These are phyloP conservation scores for Pseudomugil gertrudae DNA, from an alignment of 2,797 vertebrate species.

Conservation along the genomic window DNA sequence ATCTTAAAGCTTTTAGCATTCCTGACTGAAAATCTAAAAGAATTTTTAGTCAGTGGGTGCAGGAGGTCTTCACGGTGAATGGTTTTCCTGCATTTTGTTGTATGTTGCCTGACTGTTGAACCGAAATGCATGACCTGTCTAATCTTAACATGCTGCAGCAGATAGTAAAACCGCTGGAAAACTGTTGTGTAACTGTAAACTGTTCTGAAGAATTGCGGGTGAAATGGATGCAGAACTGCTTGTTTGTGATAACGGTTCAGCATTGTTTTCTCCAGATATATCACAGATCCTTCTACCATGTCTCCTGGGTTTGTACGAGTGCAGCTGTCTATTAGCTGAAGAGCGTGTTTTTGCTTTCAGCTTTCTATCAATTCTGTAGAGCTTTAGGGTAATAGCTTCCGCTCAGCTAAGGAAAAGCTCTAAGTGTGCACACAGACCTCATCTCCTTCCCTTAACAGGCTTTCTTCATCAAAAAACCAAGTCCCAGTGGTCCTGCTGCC, in stretches of 20 bases:
- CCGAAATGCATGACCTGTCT: slow-evolving; percentile 40
- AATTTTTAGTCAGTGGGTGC: slow-evolving; percentile 21
- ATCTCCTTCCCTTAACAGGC: slow-evolving; percentile 44
- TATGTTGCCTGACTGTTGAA: slow-evolving; percentile 55
- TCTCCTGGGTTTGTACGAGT: slow-evolving; percentile 32
- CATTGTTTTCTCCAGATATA: slow-evolving; percentile 49
- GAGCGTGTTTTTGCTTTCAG: slow-evolving; percentile 38
- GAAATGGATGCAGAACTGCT: slow-evolving; percentile 36
- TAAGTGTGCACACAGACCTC: slow-evolving; percentile 48
- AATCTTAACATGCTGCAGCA: slow-evolving; percentile 57
- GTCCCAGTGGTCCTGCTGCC: slow-evolving; percentile 50
- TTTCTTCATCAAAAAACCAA: slow-evolving; percentile 48
- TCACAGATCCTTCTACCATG: slow-evolving; percentile 12
- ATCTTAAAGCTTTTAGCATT: slow-evolving; percentile 69
- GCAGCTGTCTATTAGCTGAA: slow-evolving; percentile 55
- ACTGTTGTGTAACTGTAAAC: slow-evolving; percentile 49
- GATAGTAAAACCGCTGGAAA: slow-evolving; percentile 57
- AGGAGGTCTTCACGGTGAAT: slow-evolving; percentile 49
- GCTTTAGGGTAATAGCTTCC: slow-evolving; percentile 64
- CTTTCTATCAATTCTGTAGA: slow-evolving; percentile 53
- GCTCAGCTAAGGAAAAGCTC: slow-evolving; percentile 49
- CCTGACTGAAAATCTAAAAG: slow-evolving; percentile 59
- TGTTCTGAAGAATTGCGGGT: slow-evolving; percentile 31
- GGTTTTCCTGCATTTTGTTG: slow-evolving; percentile 37
- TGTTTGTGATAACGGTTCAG: slow-evolving; percentile 62